phyloP scores from a whole-genome alignment of 2,113 vertebrate genomes.

The Tachysurus vachellii region DNA sequence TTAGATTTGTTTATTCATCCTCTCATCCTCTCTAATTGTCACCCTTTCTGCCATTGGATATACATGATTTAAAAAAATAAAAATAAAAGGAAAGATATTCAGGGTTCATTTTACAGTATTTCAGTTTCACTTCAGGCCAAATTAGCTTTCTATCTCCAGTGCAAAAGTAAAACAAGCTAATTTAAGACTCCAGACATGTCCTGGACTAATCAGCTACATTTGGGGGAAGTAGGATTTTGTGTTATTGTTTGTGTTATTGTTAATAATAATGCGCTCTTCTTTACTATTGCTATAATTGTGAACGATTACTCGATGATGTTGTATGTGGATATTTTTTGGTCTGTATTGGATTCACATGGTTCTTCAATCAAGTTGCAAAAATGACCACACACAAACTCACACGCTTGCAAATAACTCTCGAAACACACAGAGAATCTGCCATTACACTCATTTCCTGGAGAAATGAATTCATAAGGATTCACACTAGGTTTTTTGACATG shows the following conservation, averaged over 20 bases:
- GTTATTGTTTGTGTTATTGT: neutral
- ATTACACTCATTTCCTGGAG: neutral
- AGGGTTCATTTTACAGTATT: neutral
- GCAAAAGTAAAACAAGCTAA: neutral
- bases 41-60: neutral
- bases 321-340: neutral
- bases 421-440: slow-evolving; percentile 9
- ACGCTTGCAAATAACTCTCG: neutral
- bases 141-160: neutral
- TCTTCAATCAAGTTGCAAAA: neutral
- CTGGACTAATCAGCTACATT: neutral
- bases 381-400: neutral
- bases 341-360: neutral
- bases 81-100: neutral
- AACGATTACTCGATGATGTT: neutral
- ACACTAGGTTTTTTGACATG: neutral
- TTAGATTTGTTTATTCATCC: too few relatives aligned
- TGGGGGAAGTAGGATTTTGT: neutral
- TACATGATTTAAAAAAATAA: neutral
- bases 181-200: neutral
- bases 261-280: neutral
- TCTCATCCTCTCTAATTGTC: neutral
- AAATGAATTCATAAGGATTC: neutral
- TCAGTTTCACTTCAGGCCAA: neutral
- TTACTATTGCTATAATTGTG: neutral